Percentiles rank a stretch among this genome's conserved stretches.
Evolutionary conservation across 2,888 invertebrate genomes (phyloP).

Genomic region (Drosophila anceps): DNA sequence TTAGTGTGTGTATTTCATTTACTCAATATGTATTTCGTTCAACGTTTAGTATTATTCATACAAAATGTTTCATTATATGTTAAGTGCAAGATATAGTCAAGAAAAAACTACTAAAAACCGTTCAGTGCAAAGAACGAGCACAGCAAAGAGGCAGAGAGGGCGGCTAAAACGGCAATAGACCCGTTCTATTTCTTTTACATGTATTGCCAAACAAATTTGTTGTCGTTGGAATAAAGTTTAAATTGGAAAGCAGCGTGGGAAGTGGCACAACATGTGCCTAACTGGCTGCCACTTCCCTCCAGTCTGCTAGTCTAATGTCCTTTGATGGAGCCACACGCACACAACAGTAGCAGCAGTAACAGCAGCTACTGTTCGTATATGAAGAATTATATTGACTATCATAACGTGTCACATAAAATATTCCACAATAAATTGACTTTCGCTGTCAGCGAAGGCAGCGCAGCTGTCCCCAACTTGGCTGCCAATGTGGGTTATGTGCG

Average conservation of each 20-base stretch:
- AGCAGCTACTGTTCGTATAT: conserved; percentile 39
- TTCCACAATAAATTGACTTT: conserved; percentile 80
- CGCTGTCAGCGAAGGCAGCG: conserved; percentile 48
- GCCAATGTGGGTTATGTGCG: conserved; percentile 10
- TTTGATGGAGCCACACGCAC: conserved; percentile 23
- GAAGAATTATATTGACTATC: conserved; percentile 76
- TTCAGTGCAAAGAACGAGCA: conserved; percentile 52
- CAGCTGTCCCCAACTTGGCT: conserved; percentile 35
- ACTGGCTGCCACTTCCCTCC: not conserved
- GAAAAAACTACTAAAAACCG: conserved; percentile 62
- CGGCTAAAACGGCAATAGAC: not conserved
- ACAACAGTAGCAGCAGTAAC: not conserved
- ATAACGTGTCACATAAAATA: conserved; percentile 81
- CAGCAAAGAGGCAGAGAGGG: not conserved
- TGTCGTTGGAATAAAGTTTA: conserved; percentile 62
- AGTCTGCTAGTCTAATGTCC: conserved; percentile 27
- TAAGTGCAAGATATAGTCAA: conserved; percentile 55
- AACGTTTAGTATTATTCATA: conserved; percentile 62
- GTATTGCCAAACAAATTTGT: conserved; percentile 57
- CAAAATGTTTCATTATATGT: conserved; percentile 59
- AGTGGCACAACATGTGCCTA: conserved; percentile 62
- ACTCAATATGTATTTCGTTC: conserved; percentile 45
- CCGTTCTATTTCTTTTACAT: conserved; percentile 19
- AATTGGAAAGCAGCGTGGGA: conserved; percentile 68
- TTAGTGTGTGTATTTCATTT: conserved; percentile 71